Evolutionary conservation across 1,140 invertebrate species (phyloP).

Genomic region (Melipona quadrifasciata): DNA sequence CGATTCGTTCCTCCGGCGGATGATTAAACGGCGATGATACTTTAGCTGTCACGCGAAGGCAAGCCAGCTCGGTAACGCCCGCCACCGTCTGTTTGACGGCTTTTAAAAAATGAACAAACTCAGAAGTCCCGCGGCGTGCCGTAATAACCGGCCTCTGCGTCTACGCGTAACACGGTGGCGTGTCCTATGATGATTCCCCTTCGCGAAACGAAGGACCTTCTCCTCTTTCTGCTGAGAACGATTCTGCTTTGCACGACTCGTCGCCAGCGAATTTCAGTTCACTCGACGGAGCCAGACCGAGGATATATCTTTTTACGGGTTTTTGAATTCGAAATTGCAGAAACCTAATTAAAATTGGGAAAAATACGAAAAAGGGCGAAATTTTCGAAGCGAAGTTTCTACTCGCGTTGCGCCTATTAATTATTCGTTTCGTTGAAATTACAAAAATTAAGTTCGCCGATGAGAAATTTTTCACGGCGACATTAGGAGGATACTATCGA

Average conservation of each 20-base stretch:
- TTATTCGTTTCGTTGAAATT: too few species aligned
- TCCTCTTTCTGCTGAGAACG: background rate
- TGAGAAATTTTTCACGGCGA: too few species aligned
- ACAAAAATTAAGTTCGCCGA: too few species aligned
- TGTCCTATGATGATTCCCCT: conserved; percentile 32
- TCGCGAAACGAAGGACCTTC: background rate
- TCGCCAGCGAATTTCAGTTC: too few species aligned
- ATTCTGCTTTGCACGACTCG: background rate
- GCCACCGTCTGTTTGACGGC: background rate
- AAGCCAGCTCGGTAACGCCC: background rate
- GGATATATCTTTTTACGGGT: too few species aligned
- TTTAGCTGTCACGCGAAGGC: background rate
- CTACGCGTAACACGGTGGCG: conserved; percentile 40
- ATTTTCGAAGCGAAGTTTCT: too few species aligned
- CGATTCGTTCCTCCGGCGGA: background rate
- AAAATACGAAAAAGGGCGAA: too few species aligned
- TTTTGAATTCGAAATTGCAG: too few species aligned
- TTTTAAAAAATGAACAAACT: conserved; percentile 28
- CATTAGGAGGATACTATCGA: too few species aligned
- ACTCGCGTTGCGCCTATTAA: too few species aligned
- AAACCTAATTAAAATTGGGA: too few species aligned
- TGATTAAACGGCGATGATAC: background rate
- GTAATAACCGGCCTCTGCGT: conserved; percentile 29
- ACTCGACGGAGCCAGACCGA: too few species aligned
- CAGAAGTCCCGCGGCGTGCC: conserved; percentile 20